Base-by-base conservation (phyloP, 1,140 invertebrate species). In the Atopsyche davidsoni region DNA sequence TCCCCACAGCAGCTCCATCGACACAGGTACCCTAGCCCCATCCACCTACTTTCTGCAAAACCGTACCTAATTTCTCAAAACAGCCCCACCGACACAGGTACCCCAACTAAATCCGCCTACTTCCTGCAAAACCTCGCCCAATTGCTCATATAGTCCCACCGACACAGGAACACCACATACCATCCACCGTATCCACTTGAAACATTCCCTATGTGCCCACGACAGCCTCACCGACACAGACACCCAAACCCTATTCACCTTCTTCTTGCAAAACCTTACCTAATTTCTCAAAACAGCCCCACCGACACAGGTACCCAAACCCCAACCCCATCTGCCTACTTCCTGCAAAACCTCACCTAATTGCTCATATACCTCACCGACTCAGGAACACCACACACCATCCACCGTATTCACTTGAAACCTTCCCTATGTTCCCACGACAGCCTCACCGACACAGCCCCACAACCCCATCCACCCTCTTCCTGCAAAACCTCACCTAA, bases 51-150 rank as follows among this genome's bases (percentile, higher is more conserved):
- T 60, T 62, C 56, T 59, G 68, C n/a, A n/a, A 66, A 58, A 63
- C 19, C 16, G 13, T 25, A 24, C 34, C 24, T 57, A 49, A 57
- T 62, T 31, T 58, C 53, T 31, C 59, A 60, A 53, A 69, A 69
- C 28, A 72, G 70, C 69, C 66, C 68, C 35, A 69, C 68, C 2
- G 69, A 68, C 49, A 72, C 70, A 51, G 67, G 68, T 45, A 67
- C 70, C 11, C 68, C 64, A 61, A 69, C 67, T 35, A 68, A 70
- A 32, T 43, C 48, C 41, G n/a, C n/a, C n/a, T n/a, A n/a, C n/a
- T n/a, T n/a, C n/a, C n/a, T n/a, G n/a, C n/a, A 48, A 31, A 28
- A 38, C 39, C 14, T 35, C 36, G 6, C 36, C 39, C 10, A 38
- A 40, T 13, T 47, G 35, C 45, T n/a, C 22, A 3, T n/a, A n/a